Base-by-base conservation (phyloP, 2,113 vertebrate species). In the Rhabdornis inornatus region DNA sequence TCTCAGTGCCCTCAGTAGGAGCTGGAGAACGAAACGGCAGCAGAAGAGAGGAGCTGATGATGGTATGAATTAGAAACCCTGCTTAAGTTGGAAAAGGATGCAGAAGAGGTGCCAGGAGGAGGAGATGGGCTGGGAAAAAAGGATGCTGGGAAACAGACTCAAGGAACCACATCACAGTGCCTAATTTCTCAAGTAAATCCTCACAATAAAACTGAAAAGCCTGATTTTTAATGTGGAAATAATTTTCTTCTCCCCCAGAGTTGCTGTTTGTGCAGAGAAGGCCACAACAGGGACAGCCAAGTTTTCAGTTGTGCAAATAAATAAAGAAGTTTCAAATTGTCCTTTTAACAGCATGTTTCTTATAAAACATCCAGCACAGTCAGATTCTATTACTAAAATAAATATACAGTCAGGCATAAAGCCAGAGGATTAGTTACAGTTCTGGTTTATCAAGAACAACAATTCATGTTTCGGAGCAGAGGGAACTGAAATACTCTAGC, bases 281-380 rank as follows among this genome's bases (percentile, higher is more conserved):
- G 72, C 80, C n/a, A 13, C 45, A 92, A 89, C 1, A 77, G 76
- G 52, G 69, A 72, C 57, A 71, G 76, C 83, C 94, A 93, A 95
- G 64, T 89, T 84, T 86, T 94, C 90, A 69, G 57, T 92, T 96
- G 76, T 94, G n/a, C 76, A 96, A 97, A 96, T 82, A 95, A 88
- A 80, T 70, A 2, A 71, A 60, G 39, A 90, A 71, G 40, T 83
- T 93, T 78, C 56, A 53, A 92, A 35, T 75, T 86, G 52, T 96
- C 40, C 14, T 78, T 90, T 95, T 90, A 96, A 86, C 92, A 93
- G 85, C 93, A 75, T 86, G 93, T 89, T 96, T 95, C 79, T 89
- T 78, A 45, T 49, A 89, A 92, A 96, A 84, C 86, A 90, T 53
- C 25, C 76, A 94, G 45, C 6, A 2, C 37, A 57, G 87, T 77